These are phyloP conservation scores for Eubucco bourcierii DNA, from an alignment of 2,113 vertebrate species.

Conservation along the genomic window DNA sequence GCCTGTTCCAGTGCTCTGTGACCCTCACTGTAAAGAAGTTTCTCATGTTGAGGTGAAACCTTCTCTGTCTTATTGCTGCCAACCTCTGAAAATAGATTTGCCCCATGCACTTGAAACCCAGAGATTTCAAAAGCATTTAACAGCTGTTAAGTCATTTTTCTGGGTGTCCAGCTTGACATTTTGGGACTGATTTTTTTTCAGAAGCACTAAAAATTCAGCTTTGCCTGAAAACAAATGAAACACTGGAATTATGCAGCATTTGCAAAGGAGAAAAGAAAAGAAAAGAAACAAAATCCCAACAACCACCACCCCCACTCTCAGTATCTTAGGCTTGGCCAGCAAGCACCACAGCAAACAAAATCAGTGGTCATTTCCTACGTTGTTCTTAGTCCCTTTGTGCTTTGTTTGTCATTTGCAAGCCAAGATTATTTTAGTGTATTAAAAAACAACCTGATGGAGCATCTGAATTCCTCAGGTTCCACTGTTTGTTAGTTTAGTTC, in stretches of 20 bases:
- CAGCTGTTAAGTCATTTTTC: background rate
- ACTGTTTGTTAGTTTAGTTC: conserved; percentile 54
- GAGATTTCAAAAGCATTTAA: background rate
- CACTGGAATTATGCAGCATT: background rate
- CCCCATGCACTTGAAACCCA: background rate
- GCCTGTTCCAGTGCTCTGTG: too few relatives aligned
- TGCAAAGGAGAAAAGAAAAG: background rate
- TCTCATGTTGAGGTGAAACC: too few relatives aligned
- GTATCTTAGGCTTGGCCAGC: background rate
- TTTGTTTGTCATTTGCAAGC: conserved; percentile 51
- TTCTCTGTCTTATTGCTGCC: too few relatives aligned
- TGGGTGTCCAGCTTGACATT: background rate
- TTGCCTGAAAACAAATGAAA: background rate
- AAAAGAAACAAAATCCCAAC: too few relatives aligned
- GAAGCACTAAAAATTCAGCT: background rate
- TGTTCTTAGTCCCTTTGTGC: conserved; percentile 41
- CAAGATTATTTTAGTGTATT: conserved; percentile 30
- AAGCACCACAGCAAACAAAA: conserved; percentile 47
- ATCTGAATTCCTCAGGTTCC: conserved; percentile 33
- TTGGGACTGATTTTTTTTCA: background rate
- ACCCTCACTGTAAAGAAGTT: too few relatives aligned
- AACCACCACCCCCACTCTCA: background rate
- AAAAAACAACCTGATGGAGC: background rate
- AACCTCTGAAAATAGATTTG: too few relatives aligned
- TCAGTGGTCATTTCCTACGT: conserved; percentile 44